These are phyloP conservation scores for Anabacerthia variegaticeps DNA, from an alignment of 2,797 vertebrate genomes.

Conservation along the genomic window DNA sequence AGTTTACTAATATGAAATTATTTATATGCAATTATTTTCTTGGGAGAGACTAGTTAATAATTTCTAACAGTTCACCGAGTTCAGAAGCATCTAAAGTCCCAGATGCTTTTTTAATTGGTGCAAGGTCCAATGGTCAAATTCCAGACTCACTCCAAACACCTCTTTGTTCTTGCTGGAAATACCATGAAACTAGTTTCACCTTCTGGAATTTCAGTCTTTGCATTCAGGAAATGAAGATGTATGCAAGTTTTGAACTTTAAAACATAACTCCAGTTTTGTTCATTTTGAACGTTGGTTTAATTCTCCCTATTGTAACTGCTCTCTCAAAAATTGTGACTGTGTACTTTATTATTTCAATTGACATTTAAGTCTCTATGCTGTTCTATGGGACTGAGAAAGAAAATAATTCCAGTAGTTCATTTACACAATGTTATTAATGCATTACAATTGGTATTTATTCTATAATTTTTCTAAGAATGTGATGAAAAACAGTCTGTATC, in stretches of 20 bases:
- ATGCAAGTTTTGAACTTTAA: neutral
- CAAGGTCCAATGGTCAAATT: neutral
- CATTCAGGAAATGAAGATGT: neutral
- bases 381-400: neutral
- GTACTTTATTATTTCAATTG: neutral
- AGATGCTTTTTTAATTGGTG: neutral
- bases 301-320: neutral
- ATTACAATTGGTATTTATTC: neutral
- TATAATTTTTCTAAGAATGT: neutral
- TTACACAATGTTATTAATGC: neutral
- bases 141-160: neutral
- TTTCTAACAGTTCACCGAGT: neutral
- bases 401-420: neutral
- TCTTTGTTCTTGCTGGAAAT: neutral
- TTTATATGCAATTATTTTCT: neutral
- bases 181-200: neutral
- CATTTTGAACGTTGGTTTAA: neutral
- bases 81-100: neutral
- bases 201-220: neutral
- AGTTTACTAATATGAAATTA: neutral
- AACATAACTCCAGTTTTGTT: neutral
- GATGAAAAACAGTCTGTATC: neutral
- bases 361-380: neutral
- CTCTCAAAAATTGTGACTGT: neutral
- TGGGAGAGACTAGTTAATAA: neutral